phyloP scores from a whole-genome alignment of 2,888 invertebrate species.

The Alsophila aescularia region DNA sequence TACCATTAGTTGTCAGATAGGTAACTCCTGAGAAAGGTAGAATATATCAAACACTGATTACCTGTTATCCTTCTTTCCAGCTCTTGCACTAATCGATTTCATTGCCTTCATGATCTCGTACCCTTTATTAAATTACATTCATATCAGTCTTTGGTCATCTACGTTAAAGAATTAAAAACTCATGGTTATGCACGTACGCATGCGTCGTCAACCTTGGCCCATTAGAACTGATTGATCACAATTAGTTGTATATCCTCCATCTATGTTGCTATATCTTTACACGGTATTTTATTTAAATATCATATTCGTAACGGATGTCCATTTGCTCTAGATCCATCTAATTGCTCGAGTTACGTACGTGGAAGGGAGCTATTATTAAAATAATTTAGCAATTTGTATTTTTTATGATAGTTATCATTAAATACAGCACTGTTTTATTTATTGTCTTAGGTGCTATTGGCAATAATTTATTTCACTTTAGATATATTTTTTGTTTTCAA shows the following conservation, averaged over 20 bases:
- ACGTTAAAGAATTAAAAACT: not conserved
- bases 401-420: constrained; percentile 10
- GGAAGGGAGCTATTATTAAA: constrained; percentile 3
- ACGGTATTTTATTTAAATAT: constrained; percentile 4
- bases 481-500: too few species aligned
- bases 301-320: constrained; percentile 11
- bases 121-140: not conserved
- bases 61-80: too few species aligned
- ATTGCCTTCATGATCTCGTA: not conserved
- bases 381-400: constrained; percentile 13
- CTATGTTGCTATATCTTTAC: not conserved
- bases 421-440: not conserved
- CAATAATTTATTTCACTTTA: not conserved
- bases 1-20: too few species aligned
- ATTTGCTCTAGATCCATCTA: constrained; percentile 14
- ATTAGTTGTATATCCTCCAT: constrained; percentile 6
- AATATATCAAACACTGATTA: too few species aligned
- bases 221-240: constrained; percentile 6
- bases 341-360: not conserved
- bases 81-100: too few species aligned
- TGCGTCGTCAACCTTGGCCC: constrained; percentile 44
- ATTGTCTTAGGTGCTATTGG: not conserved
- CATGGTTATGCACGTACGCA: not conserved
- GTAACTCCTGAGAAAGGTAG: too few species aligned
- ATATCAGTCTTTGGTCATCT: too few species aligned